phyloP scores from a whole-genome alignment of 23 tunicate species.

The Aplidium turbinatum region DNA sequence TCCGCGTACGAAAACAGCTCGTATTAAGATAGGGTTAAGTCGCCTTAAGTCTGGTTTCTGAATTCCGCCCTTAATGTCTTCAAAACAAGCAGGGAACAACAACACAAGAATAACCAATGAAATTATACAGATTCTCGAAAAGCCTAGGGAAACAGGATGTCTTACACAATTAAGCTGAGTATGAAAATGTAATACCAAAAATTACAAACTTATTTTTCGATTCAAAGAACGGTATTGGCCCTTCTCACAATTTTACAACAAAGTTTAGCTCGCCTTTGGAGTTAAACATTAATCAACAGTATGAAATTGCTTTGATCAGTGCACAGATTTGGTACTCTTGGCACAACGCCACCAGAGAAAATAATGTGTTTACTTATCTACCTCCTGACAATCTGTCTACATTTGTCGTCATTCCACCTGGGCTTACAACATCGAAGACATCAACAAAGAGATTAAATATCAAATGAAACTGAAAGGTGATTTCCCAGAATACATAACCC shows the following conservation, averaged over 20 bases:
- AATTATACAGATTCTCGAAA: neutral
- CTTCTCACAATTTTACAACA: neutral
- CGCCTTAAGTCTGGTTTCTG: neutral
- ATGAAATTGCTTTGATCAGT: slow-evolving; percentile 5
- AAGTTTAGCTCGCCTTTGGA: slow-evolving; percentile 4
- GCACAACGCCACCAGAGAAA: neutral
- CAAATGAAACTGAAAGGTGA: slow-evolving; percentile 3
- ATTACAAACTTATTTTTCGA: neutral
- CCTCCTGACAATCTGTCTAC: neutral
- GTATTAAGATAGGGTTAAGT: too few species aligned
- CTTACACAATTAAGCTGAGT: neutral
- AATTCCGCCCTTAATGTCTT: neutral
- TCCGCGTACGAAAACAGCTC: too few species aligned
- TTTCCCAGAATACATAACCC: neutral
- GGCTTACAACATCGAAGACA: slow-evolving; percentile 2
- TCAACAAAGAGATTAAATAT: slow-evolving; percentile 7
- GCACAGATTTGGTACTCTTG: slow-evolving; percentile 20
- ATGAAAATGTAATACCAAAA: neutral
- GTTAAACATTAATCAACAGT: neutral
- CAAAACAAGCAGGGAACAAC: slow-evolving; percentile 12
- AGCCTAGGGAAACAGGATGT: neutral
- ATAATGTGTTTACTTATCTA: slow-evolving; percentile 1
- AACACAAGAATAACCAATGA: neutral
- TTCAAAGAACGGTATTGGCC: neutral
- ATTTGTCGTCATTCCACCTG: neutral